phyloP scores from a whole-genome alignment of 64 coral and sea anemone species.

The Catalaphyllia jardinei region DNA sequence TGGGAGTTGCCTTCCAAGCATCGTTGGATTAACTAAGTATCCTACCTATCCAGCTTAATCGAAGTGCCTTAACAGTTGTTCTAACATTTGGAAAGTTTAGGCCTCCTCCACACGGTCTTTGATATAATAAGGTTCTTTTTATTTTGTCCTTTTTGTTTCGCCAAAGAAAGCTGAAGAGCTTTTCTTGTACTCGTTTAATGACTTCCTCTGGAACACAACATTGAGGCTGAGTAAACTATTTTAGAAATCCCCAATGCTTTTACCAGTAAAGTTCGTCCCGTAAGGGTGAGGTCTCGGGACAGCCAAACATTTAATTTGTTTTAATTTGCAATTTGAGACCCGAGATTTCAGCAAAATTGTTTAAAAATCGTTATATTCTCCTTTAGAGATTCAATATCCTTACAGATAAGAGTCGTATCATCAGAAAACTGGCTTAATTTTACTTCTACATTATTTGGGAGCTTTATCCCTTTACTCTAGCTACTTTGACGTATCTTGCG shows the following conservation, averaged over 20 bases:
- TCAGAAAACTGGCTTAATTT: too few species aligned
- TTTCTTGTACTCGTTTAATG: background rate
- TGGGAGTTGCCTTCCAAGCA: too few species aligned
- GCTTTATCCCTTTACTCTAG: too few species aligned
- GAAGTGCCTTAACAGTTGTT: background rate
- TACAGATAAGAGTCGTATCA: too few species aligned
- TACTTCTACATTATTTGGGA: too few species aligned
- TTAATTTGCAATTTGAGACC: background rate
- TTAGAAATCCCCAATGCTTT: background rate
- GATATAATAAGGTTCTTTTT: background rate
- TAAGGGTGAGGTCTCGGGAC: background rate
- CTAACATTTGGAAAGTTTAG: background rate
- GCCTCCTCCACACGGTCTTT: background rate
- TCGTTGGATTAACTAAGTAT: background rate
- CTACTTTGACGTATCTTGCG: too few species aligned
- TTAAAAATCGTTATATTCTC: too few species aligned
- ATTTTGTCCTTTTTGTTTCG: background rate
- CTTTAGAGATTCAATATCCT: too few species aligned
- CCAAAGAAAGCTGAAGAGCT: background rate
- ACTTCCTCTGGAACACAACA: background rate
- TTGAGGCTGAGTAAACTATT: conserved; percentile 5
- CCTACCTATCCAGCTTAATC: background rate
- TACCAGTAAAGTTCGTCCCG: background rate
- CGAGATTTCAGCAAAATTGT: too few species aligned
- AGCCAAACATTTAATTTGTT: conserved; percentile 14